A percentile compares a stretch with the other conserved stretches of the same genome.
phyloP scores from a whole-genome alignment of 2,888 invertebrate genomes.

The Conomelus anceps region DNA sequence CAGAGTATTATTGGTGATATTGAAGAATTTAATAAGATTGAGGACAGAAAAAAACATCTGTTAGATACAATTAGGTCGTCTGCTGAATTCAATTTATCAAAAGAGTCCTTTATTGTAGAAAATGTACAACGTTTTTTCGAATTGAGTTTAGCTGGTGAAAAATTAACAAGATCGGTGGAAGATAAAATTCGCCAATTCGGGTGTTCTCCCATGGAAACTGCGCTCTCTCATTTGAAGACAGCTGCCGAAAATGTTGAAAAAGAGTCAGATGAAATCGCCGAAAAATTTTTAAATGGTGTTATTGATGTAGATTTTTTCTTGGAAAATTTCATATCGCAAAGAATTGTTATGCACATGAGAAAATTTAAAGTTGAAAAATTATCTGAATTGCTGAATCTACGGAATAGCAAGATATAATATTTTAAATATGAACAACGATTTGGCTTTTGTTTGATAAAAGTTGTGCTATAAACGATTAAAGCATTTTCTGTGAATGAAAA shows the following conservation, averaged over 20 bases:
- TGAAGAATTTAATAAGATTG: not conserved
- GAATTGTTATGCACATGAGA: not conserved
- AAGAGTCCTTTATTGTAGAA: not conserved
- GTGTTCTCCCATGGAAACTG: not conserved
- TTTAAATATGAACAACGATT: too few relatives aligned
- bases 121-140: not conserved
- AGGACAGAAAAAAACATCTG: not conserved
- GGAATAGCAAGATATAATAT: not conserved
- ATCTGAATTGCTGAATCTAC: not conserved
- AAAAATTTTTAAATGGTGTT: not conserved
- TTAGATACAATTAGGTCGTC: not conserved
- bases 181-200: not conserved
- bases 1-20: not conserved
- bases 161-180: not conserved
- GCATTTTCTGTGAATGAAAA: too few relatives aligned
- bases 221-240: not conserved
- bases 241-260: not conserved
- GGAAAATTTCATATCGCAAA: not conserved
- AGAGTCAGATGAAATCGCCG: not conserved
- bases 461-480: too few relatives aligned
- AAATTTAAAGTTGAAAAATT: not conserved
- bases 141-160: not conserved
- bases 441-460: too few relatives aligned
- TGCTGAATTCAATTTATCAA: not conserved
- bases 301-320: not conserved